These are phyloP conservation scores for Meteorus sp. DNA, from an alignment of 1,140 invertebrate species.

Conservation along the genomic window DNA sequence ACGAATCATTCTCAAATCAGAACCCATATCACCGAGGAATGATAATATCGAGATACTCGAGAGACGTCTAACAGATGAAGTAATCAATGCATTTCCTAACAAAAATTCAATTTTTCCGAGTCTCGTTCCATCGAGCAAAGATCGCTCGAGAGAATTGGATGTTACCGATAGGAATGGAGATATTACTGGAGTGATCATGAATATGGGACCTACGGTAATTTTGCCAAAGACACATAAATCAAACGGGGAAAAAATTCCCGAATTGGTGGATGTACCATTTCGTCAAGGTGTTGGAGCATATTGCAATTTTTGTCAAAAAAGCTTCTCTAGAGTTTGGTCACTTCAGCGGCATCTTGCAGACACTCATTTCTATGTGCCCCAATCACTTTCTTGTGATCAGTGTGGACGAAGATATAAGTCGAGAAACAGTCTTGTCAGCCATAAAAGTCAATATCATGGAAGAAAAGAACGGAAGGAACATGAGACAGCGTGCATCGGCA, in stretches of 20 bases:
- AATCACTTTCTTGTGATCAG: constrained; percentile 56
- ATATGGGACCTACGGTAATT: background rate
- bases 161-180: too few relatives aligned
- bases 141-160: background rate
- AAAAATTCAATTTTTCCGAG: background rate
- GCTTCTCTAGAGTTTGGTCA: constrained; percentile 60
- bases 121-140: constrained; percentile 9
- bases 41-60: constrained; percentile 40
- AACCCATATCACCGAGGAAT: constrained; percentile 49
- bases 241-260: constrained; percentile 3
- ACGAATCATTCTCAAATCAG: constrained; percentile 50
- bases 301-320: constrained; percentile 59
- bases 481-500: constrained; percentile 31
- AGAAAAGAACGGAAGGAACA: constrained; percentile 48
- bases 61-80: constrained; percentile 36
- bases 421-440: constrained; percentile 60
- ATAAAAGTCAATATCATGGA: constrained; percentile 61
- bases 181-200: too few relatives aligned
- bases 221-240: background rate
- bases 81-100: constrained; percentile 18
- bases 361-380: constrained; percentile 60
- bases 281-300: constrained; percentile 41
- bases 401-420: constrained; percentile 61
- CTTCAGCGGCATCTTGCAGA: constrained; percentile 61
- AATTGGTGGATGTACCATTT: constrained; percentile 12